Conservation (phyloP, 37 sponge, comb jelly and placozoan species). For the Amphimedon queenslandica region DNA sequence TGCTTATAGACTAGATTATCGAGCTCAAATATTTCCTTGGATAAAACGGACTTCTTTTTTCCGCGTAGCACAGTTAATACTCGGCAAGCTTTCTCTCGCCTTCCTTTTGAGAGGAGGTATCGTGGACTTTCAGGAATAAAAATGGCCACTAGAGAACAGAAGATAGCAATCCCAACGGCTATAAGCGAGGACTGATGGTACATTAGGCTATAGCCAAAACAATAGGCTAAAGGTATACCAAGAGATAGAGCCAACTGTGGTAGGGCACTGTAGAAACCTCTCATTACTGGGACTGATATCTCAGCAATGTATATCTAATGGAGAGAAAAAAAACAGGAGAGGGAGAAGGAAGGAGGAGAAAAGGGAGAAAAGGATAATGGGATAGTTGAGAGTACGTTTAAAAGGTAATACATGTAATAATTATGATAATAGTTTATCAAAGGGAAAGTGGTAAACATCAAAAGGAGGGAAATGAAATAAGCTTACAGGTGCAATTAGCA, state of each 20-base stretch:
- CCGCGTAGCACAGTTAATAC: slow-evolving; percentile 53
- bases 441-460: too few relatives aligned
- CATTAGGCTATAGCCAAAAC: background rate
- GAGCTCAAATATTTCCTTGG: background rate
- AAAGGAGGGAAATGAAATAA: too few relatives aligned
- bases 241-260: slow-evolving; percentile 9
- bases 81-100: slow-evolving; percentile 9
- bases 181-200: background rate
- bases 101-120: slow-evolving; percentile 33
- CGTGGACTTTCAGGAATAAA: slow-evolving; percentile 62
- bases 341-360: too few relatives aligned
- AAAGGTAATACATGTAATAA: too few relatives aligned
- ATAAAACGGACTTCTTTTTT: background rate
- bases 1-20: background rate
- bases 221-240: background rate
- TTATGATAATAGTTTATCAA: too few relatives aligned
- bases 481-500: slow-evolving; percentile 12
- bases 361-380: too few relatives aligned
- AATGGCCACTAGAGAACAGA: background rate
- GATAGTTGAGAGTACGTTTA: too few relatives aligned
- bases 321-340: too few relatives aligned
- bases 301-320: slow-evolving; percentile 28
- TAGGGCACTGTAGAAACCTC: slow-evolving; percentile 3
- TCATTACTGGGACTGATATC: slow-evolving; percentile 5
- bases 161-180: slow-evolving; percentile 2